phyloP scores from a whole-genome alignment of 2,113 vertebrate genomes.

The Neomonachus schauinslandi region DNA sequence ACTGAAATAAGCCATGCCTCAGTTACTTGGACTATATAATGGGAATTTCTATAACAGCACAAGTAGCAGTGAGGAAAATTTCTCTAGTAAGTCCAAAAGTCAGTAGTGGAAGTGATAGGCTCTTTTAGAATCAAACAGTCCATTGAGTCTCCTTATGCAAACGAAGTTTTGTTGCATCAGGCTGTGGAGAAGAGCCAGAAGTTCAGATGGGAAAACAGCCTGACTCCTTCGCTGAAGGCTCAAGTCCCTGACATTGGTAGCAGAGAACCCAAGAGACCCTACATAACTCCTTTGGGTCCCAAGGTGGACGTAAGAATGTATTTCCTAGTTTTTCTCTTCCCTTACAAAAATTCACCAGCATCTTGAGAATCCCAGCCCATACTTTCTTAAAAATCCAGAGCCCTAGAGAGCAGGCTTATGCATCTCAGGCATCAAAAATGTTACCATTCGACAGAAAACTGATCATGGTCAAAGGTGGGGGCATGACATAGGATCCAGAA shows the following conservation, averaged over 20 bases:
- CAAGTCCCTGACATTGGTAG: not conserved
- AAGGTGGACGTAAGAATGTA: not conserved
- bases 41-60: not conserved
- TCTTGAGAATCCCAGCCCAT: not conserved
- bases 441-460: not conserved
- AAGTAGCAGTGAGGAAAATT: not conserved
- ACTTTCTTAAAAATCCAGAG: not conserved
- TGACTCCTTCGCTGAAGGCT: not conserved
- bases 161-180: not conserved
- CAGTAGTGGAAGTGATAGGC: not conserved
- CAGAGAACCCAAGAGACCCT: not conserved
- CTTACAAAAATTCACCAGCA: not conserved
- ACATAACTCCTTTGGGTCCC: not conserved
- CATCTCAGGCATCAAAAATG: not conserved
- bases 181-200: not conserved
- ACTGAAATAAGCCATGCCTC: not conserved
- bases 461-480: not conserved
- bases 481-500: slow-evolving; percentile 34
- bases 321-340: not conserved
- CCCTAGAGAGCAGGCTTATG: not conserved
- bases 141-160: not conserved
- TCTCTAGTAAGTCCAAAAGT: not conserved
- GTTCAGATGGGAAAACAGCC: not conserved
- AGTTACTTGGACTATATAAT: not conserved
- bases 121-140: not conserved